Evolutionary conservation across 2,113 vertebrate genomes (phyloP).

Genomic region (Sorex araneus): DNA sequence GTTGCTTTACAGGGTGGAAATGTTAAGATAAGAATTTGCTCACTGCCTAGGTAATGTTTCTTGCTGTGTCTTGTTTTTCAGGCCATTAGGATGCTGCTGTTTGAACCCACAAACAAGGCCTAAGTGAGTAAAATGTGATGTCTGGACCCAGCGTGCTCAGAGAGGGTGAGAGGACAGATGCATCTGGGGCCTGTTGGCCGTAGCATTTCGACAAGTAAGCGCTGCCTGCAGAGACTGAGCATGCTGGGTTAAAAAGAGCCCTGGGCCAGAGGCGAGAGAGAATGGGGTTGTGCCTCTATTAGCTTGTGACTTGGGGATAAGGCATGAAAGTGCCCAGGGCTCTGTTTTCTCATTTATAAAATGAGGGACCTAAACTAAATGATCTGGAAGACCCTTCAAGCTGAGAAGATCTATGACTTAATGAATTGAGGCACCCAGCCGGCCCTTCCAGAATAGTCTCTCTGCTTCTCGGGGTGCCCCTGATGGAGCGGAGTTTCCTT

Average conservation of each 20-base stretch:
- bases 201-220: conserved; percentile 9
- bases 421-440: not conserved
- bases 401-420: conserved; percentile 22
- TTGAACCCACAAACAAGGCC: not conserved
- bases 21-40: not conserved
- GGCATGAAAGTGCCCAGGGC: not conserved
- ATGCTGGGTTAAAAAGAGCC: conserved; percentile 8
- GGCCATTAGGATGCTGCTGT: not conserved
- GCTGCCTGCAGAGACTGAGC: not conserved
- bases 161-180: not conserved
- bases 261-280: conserved; percentile 7
- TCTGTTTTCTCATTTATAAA: conserved; percentile 63
- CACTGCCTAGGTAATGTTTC: not conserved
- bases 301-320: conserved; percentile 28
- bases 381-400: conserved; percentile 35
- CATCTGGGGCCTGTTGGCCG: not conserved
- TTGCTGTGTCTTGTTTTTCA: not conserved
- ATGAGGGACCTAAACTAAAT: not conserved
- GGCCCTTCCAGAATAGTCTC: not conserved
- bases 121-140: not conserved
- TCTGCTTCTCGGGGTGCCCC: not conserved
- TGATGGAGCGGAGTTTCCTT: not conserved
- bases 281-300: conserved; percentile 36
- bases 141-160: not conserved
- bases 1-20: too few species aligned